Evolutionary conservation across 2,888 invertebrate genomes (phyloP), one percentile per base, ranked within the genome.

Genomic region (Perdita meconis): DNA sequence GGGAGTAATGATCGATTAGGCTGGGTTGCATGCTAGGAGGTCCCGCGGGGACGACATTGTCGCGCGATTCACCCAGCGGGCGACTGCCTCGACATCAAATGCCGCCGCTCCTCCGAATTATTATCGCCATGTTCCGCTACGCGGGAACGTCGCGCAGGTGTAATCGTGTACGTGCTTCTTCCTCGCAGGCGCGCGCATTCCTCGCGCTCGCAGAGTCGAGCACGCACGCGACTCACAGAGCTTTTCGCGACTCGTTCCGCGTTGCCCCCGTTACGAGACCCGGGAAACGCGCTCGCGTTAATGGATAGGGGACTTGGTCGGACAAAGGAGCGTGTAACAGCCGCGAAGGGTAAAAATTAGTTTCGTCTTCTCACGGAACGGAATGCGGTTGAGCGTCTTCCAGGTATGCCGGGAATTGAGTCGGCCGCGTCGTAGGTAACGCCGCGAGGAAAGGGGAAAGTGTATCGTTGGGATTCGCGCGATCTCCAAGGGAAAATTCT

Each of bases 61-160:
- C 86, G 88, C 85, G 82, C 86, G 85, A 82, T 82, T 79, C 80
- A 68, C 89, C 66, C 89, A 88, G 88, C 87, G 74, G 88, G 88
- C 78, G 85, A 76, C 69, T 80, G 61, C 36, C 40, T 59, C 64
- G 71, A 83, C 85, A 81, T 87, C 87, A 86, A 87, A 87, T 68
- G 63, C 80, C 80, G 38, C 30, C 82, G 82, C 66, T 73, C 82
- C 63, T 70, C 80, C 82, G 82, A 86, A 86, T 85, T 84, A 86
- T 87, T 82, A 85, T 86, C 86, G 78, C 85, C 84, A n/a, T n/a
- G 82, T 81, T 77, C 72, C 64, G 8, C 19, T 61, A 55, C 68
- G 63, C 82, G 64, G 70, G 57, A 78, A 78, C 74, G 63, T 68
- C 51, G 38, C 47, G 38, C 75, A 75, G 78, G 75, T 76, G 75